These are phyloP conservation scores for Eristalis intricaria DNA, from an alignment of 2,888 invertebrate genomes.

Conservation along the genomic window DNA sequence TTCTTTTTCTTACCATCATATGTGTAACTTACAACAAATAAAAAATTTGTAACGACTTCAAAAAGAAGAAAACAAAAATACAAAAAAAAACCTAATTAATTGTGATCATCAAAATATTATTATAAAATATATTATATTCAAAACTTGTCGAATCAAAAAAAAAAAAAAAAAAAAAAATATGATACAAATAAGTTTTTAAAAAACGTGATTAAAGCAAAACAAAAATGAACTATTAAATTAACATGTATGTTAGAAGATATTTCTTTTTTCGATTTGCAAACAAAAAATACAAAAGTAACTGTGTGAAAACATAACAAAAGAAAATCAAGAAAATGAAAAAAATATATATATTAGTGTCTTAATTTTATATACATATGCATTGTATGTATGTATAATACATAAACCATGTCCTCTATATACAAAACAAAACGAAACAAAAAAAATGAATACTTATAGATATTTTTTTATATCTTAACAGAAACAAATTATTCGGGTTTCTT, in stretches of 20 bases:
- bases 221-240: slow-evolving; percentile 6
- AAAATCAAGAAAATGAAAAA: slow-evolving; percentile 1
- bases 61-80: slow-evolving; percentile 20
- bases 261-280: slow-evolving; percentile 45
- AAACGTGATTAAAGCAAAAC: slow-evolving; percentile 54
- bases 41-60: slow-evolving; percentile 18
- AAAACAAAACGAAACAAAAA: slow-evolving; percentile 22
- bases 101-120: slow-evolving; percentile 68
- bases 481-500: slow-evolving; percentile 54
- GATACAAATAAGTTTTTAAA: slow-evolving; percentile 22
- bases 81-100: slow-evolving; percentile 59
- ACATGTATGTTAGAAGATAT: slow-evolving; percentile 41
- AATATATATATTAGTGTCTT: slow-evolving; percentile 68
- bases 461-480: slow-evolving; percentile 48
- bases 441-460: slow-evolving; percentile 52
- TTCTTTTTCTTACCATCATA: not conserved
- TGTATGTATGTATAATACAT: slow-evolving; percentile 10
- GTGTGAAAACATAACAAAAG: slow-evolving; percentile 21
- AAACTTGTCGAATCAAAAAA: slow-evolving; percentile 57
- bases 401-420: slow-evolving; percentile 62
- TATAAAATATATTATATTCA: slow-evolving; percentile 50
- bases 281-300: slow-evolving; percentile 1
- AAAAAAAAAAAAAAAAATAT: slow-evolving; percentile 29
- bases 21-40: slow-evolving; percentile 18
- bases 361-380: slow-evolving; percentile 61